Base-by-base conservation (phyloP, 23 tunicate genomes). In the Halocynthia aurantium region DNA sequence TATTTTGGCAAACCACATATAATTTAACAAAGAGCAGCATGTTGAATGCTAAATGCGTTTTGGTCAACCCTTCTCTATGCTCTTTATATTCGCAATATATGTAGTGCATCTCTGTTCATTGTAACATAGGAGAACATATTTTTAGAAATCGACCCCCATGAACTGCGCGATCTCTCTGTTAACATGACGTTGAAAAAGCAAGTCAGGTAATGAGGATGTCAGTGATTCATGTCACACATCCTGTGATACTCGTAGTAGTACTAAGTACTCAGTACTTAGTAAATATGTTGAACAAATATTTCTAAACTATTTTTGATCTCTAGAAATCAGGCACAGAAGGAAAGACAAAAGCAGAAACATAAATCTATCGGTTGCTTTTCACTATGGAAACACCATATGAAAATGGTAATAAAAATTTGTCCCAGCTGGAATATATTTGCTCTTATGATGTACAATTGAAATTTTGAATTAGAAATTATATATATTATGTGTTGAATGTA, bases 181-280 rank as follows among this genome's bases (percentile, higher is more conserved):
- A 88, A 74, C 71, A 88, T 88, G 95, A 57, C 67, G 7, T 10
- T 83, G 7, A 88, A 88, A 66, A 82, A 50, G 60, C 52, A 74
- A 78, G 70, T 88, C 63, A 72, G 82, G 88, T 67, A 53, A 44
- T 31, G 44, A 31, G 44, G 44, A 31, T 31, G 44, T 31, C 44
- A 31, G 44, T 31, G 44, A 31, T 31, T 31, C 44, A 31, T 31
- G 44, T 4, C 44, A 31, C 44, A 31, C 44, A 31, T 31, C 44
- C 44, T 31, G 44, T 31, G 44, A 31, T 31, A 31, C 44, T 31
- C 44, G 4, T 31, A 31, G 44, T 31, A 31, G 44, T 31, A 31
- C 44, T 31, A 31, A n/a, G 44, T 31, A n/a, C n/a, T 31, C 44
- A 31, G 44, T 31, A 31, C 44, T 31, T 31, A 31, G 44, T 31